Evolutionary conservation across 2,113 vertebrate species (phyloP).

Genomic region (Shinisaurus crocodilurus): DNA sequence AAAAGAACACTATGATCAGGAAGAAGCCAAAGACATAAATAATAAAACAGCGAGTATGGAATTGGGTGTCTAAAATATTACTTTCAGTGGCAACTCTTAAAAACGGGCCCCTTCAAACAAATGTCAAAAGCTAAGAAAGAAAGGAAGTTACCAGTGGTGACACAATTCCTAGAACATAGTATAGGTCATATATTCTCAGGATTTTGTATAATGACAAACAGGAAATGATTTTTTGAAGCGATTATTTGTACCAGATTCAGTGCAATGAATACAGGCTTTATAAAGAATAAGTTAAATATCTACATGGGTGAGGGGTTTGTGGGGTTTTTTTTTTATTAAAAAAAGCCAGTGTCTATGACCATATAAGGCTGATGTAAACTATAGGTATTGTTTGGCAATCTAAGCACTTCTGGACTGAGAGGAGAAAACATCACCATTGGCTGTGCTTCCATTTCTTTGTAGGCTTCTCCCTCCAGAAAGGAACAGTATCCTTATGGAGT

Average conservation of each 20-base stretch:
- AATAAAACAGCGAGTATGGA: background rate
- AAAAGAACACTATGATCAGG: slow-evolving; percentile 29
- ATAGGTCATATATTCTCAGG: slow-evolving; percentile 30
- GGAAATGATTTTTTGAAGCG: slow-evolving; percentile 32
- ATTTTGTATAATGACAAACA: slow-evolving; percentile 50
- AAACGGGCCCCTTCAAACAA: background rate
- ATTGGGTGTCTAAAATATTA: background rate
- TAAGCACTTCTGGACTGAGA: background rate
- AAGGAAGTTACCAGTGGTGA: slow-evolving; percentile 18
- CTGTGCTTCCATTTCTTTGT: background rate
- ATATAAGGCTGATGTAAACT: background rate
- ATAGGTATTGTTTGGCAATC: background rate
- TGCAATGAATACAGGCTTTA: background rate
- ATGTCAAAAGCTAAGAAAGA: background rate
- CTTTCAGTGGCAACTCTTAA: background rate
- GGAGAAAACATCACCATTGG: background rate
- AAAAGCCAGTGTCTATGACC: background rate
- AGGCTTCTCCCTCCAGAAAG: background rate
- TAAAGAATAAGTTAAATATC: slow-evolving; percentile 39
- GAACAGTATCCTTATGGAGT: background rate
- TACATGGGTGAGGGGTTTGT: no score
- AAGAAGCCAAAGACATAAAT: slow-evolving; percentile 4
- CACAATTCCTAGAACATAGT: slow-evolving; percentile 44
- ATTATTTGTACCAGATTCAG: slow-evolving; percentile 40
- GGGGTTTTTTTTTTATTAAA: background rate